phyloP scores from a whole-genome alignment of 2,888 invertebrate species.

The Phortica magna region DNA sequence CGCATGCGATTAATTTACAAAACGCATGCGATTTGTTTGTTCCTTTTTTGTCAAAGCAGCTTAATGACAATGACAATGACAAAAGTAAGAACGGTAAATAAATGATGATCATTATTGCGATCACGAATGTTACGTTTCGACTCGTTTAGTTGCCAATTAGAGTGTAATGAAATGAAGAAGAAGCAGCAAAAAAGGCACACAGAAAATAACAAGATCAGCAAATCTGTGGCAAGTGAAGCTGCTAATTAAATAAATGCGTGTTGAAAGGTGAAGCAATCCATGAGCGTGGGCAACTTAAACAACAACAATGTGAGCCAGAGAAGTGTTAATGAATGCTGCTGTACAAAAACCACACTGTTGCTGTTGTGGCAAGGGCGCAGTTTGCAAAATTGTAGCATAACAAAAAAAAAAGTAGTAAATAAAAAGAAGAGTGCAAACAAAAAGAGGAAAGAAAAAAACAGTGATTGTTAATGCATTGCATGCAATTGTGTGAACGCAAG shows the following conservation, averaged over 20 bases:
- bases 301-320: constrained; percentile 21
- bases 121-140: background rate
- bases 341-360: background rate
- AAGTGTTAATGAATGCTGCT: constrained; percentile 12
- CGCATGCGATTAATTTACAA: constrained; percentile 26
- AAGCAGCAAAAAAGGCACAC: background rate
- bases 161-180: background rate
- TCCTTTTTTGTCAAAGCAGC: background rate
- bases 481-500: background rate
- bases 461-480: background rate
- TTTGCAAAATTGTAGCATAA: no score
- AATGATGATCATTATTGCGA: constrained; percentile 1
- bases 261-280: background rate
- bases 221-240: background rate
- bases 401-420: background rate
- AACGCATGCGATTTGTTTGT: constrained; percentile 21
- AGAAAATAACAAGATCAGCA: background rate
- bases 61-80: constrained; percentile 8
- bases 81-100: constrained; percentile 6
- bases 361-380: no score
- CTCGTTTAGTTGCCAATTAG: constrained; percentile 19
- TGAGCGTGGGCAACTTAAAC: constrained; percentile 30
- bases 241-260: constrained; percentile 11
- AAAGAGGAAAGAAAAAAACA: constrained; percentile 10
- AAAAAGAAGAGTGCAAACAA: background rate